Conservation (phyloP, 2,113 vertebrate species). For the Pao palembangensis region DNA sequence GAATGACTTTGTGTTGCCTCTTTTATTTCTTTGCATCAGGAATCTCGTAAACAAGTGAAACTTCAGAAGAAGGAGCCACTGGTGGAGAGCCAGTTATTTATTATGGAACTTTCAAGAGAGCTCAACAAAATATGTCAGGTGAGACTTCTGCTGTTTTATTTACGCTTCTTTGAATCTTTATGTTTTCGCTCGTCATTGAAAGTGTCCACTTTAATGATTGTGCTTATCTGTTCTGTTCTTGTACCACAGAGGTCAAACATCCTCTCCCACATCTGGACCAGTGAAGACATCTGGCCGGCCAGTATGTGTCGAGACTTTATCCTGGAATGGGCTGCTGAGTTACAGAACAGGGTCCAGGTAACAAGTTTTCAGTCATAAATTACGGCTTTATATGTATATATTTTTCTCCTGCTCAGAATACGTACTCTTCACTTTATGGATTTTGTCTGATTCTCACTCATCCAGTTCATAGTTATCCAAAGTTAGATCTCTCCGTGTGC, state of each 20-base stretch:
- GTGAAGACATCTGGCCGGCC: conserved; percentile 71
- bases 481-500: too few species aligned
- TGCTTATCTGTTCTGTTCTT: too few species aligned
- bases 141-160: not conserved
- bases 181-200: too few species aligned
- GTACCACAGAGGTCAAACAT: conserved; percentile 65
- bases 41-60: conserved; percentile 66
- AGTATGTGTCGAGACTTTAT: conserved; percentile 70
- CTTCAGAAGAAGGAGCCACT: conserved; percentile 70
- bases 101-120: conserved; percentile 76
- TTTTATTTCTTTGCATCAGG: conserved; percentile 45
- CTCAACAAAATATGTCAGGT: conserved; percentile 76
- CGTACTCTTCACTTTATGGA: not conserved
- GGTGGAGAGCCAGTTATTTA: conserved; percentile 74
- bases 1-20: too few species aligned
- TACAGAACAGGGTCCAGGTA: conserved; percentile 67
- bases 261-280: conserved; percentile 73
- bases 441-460: too few species aligned
- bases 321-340: conserved; percentile 63
- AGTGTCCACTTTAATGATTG: too few species aligned
- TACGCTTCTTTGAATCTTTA: too few species aligned
- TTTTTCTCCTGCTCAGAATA: too few species aligned
- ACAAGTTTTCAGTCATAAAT: too few species aligned
- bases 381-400: too few species aligned
- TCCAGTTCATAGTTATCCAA: too few species aligned